Evolutionary conservation across 2,797 vertebrate species (phyloP), one percentile per base, ranked within the genome.

Genomic region (Tokudaia tokunoshimensis): DNA sequence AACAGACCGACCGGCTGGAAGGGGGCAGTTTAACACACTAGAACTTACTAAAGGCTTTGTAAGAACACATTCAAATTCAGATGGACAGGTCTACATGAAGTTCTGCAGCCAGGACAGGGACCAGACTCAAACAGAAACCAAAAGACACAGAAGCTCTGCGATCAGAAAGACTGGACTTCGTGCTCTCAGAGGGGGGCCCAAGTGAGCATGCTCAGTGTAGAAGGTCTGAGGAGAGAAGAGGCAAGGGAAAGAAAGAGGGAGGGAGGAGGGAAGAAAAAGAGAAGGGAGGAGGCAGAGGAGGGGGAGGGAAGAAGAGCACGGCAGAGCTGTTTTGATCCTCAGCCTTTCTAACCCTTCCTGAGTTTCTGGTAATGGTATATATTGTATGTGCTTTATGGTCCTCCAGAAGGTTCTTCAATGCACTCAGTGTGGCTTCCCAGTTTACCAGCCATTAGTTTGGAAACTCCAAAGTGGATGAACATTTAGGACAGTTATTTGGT

Each of bases 341-440:
- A 84, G 31, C 17, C 10, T 89, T 80, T 37, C 26, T 78, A n/a
- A 65, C 34, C 13, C 14, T 72, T 57, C 96, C 37, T 37, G 15
- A 91, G n/a, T 93, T 94, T 89, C 50, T 79, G 55, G 67, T 72
- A 76, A 76, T 65, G 24, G n/a, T 31, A 44, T 67, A 72, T 20
- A 37, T 20, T 70, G 1, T 72, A 50, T 80, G 59, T 82, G 80
- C 86, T 86, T 89, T 52, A 65, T 50, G 65, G 89, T 37, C 74
- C 95, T 96, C 47, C 92, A 63, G 55, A 92, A 75, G 15, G 67
- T 19, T 94, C 22, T 52, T 78, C 81, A 70, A 8, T 74, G n/a
- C 89, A 57, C 7, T 44, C 17, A 63, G 1, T 29, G 74, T 65
- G 1, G 29, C 17, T 52, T 95, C 20, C 11, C 74, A 67, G 37